Conservation (phyloP, 1,140 invertebrate genomes). For the Nymphalis io region DNA sequence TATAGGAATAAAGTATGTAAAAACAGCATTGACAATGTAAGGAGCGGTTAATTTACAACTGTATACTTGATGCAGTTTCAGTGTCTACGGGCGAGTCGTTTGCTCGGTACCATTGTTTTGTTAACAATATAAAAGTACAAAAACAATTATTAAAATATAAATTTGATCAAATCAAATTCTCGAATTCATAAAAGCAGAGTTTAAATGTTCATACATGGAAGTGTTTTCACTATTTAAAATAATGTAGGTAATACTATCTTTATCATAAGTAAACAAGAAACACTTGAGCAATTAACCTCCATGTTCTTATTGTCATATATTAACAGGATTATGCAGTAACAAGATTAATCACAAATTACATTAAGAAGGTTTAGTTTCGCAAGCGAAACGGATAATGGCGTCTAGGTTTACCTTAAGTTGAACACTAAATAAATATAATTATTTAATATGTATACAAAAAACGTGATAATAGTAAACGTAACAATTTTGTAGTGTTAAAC, state of each 20-base stretch:
- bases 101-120: too few relatives aligned
- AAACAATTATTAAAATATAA: too few relatives aligned
- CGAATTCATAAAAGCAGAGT: too few relatives aligned
- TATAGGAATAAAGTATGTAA: too few relatives aligned
- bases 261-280: slow-evolving; percentile 7
- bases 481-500: too few relatives aligned
- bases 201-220: too few relatives aligned
- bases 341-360: slow-evolving; percentile 23
- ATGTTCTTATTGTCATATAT: slow-evolving; percentile 10
- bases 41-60: too few relatives aligned
- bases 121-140: too few relatives aligned
- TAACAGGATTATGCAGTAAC: slow-evolving; percentile 21
- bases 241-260: not conserved
- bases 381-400: not conserved
- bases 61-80: too few relatives aligned
- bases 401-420: not conserved
- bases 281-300: slow-evolving; percentile 14
- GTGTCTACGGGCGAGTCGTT: too few relatives aligned
- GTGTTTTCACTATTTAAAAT: not conserved
- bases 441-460: not conserved
- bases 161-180: too few relatives aligned
- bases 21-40: too few relatives aligned
- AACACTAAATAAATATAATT: not conserved
- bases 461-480: not conserved
- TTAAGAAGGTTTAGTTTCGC: slow-evolving; percentile 15